Conservation (phyloP, 2,797 vertebrate species). For the Oreortyx pictus region DNA sequence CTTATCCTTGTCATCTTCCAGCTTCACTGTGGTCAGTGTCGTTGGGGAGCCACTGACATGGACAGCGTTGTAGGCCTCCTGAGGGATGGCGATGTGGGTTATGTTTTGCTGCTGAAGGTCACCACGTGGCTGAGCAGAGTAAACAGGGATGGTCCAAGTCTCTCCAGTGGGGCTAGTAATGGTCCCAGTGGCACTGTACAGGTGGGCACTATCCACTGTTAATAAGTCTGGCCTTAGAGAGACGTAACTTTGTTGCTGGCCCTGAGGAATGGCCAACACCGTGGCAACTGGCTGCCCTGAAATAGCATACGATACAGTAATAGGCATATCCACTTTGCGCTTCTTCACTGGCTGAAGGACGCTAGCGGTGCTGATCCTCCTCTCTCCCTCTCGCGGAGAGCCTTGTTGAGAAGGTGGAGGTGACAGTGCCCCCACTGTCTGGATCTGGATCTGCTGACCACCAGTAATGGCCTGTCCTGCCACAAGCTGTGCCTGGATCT, state of each 20-base stretch:
- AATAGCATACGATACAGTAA: conserved; percentile 95
- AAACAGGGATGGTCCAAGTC: conserved; percentile 98
- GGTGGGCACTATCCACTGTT: conserved; percentile 96
- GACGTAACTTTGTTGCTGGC: conserved; percentile 97
- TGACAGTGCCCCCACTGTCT: conserved; percentile 91
- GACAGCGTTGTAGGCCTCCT: conserved; percentile 94
- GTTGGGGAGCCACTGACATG: conserved; percentile 90
- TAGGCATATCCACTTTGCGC: conserved; percentile 97
- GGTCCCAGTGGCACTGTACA: conserved; percentile 96
- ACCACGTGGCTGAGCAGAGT: conserved; percentile 89
- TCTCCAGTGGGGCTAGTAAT: conserved; percentile 98
- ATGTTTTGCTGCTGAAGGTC: conserved; percentile 92
- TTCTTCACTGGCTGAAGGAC: conserved; percentile 97
- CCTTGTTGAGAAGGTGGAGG: conserved; percentile 90
- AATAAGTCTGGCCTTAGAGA: conserved; percentile 95
- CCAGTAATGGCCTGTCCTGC: conserved; percentile 88
- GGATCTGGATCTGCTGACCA: conserved; percentile 96
- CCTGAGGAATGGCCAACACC: conserved; percentile 94
- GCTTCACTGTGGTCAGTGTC: conserved; percentile 85
- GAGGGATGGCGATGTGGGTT: conserved; percentile 96
- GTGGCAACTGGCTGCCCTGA: conserved; percentile 96
- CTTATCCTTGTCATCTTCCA: conserved; percentile 94
- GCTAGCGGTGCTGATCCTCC: conserved; percentile 86
- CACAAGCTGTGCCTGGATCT: conserved; percentile 95
- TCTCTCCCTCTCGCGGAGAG: conserved; percentile 90